Conservation (phyloP, 2,797 vertebrate genomes). For the Leontocebus nigricollis region DNA sequence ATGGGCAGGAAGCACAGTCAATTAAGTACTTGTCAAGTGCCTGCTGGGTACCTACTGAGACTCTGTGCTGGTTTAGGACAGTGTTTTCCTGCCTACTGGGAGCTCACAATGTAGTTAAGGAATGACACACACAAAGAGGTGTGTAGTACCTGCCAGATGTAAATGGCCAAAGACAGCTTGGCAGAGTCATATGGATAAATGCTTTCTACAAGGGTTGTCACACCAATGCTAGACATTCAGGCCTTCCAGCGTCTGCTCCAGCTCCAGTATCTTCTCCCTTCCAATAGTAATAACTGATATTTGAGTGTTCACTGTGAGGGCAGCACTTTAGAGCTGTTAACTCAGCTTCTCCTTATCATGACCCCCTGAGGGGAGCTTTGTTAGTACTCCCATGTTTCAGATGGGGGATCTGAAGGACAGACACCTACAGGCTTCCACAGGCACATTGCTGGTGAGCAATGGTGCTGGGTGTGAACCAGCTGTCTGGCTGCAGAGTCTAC, state of each 20-base stretch:
- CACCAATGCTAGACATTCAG: neutral
- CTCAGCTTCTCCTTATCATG: neutral
- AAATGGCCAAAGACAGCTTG: neutral
- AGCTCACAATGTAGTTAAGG: neutral
- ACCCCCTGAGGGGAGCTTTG: neutral
- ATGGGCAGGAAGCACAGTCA: neutral
- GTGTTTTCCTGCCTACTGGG: neutral
- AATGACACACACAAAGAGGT: neutral
- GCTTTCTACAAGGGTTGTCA: neutral
- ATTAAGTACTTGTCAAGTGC: neutral
- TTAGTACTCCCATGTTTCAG: neutral
- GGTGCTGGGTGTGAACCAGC: neutral
- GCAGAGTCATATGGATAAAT: neutral
- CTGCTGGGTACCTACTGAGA: neutral
- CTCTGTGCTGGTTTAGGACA: neutral
- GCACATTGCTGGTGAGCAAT: neutral
- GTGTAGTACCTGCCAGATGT: neutral
- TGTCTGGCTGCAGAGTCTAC: neutral
- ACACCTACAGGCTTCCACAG: neutral
- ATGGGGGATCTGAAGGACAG: neutral
- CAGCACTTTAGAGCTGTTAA: neutral
- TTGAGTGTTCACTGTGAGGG: neutral
- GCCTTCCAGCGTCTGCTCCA: neutral
- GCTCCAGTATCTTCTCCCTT: neutral
- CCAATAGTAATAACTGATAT: neutral